Evolutionary conservation across 2,113 vertebrate species (phyloP), one percentile per base, ranked within the genome.

Genomic region (Cinclus cinclus): DNA sequence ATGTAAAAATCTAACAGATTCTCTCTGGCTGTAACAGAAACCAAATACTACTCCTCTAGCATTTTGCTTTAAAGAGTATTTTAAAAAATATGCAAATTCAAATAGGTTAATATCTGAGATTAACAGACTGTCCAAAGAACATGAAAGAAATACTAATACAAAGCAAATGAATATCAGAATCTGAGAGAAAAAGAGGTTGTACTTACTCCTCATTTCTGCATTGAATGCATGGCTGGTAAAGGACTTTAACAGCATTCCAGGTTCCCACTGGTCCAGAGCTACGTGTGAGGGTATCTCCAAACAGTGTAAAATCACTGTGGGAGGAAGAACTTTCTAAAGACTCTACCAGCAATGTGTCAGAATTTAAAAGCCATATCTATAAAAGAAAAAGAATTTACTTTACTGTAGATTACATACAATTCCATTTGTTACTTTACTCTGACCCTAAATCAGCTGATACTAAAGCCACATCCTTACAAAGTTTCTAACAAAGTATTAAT

Each of bases 291-390:
- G 3, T 24, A 56, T 98, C 96, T 96, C 97, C 97, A 65, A 98
- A 92, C 22, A 96, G 88, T 35, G 97, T 78, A 77, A 97, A 98
- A 87, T 78, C 90, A 73, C 85, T 80, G 17, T 49, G 68, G 47
- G 76, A 84, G 20, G 90, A 94, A 24, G 84, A 78, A 92, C 70
- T 96, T 97, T 91, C 95, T 37, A 92, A 95, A 78, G 98, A 97
- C 21, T 98, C 98, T 64, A 98, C 98, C 68, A 98, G 96, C 95
- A 99, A 92, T 37, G 99, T 98, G 96, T 99, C 99, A 58, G 97
- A 98, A 98, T 99, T 99, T 97, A 99, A 97, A 93, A 99, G 97
- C 99, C 99, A 99, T 37, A 99, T 92, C 99, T 99, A 94, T 60
- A 97, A 84, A 96, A 33, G 74, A 30, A 64, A 96, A 76, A 94